Evolutionary conservation across 2,888 invertebrate species (phyloP).

Genomic region (Prostheceraeus crozeri): DNA sequence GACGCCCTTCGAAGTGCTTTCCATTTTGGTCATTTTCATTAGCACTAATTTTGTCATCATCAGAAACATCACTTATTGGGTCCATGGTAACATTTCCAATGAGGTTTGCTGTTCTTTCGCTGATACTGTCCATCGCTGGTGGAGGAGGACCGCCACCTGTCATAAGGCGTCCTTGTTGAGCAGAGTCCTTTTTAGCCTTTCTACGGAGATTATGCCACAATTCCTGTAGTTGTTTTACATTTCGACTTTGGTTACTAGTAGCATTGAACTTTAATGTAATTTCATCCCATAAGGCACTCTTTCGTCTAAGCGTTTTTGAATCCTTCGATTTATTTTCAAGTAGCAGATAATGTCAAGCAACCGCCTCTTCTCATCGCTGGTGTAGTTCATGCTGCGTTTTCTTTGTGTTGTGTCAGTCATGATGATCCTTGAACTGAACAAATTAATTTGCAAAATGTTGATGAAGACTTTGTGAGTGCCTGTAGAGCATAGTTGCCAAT

Average conservation of each 20-base stretch:
- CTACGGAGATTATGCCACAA: slow-evolving; percentile 4
- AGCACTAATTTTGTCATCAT: slow-evolving; percentile 11
- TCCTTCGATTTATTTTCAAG: slow-evolving; percentile 25
- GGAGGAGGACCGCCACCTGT: slow-evolving; percentile 22
- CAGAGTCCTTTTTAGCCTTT: neutral
- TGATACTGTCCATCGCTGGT: slow-evolving; percentile 6
- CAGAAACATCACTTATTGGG: slow-evolving; percentile 9
- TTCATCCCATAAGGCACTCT: slow-evolving; percentile 7
- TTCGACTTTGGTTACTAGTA: neutral
- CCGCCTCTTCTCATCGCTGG: too few species aligned
- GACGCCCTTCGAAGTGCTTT: too few species aligned
- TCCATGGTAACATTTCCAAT: slow-evolving; percentile 18
- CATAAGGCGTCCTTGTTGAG: neutral
- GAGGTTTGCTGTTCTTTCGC: slow-evolving; percentile 14
- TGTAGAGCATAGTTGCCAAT: slow-evolving; percentile 17
- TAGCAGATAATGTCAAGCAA: too few species aligned
- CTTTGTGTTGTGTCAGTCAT: too few species aligned
- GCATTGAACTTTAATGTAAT: neutral
- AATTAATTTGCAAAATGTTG: slow-evolving; percentile 9
- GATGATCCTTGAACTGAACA: too few species aligned
- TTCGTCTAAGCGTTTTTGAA: slow-evolving; percentile 12
- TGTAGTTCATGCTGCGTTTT: too few species aligned
- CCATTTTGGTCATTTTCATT: slow-evolving; percentile 24
- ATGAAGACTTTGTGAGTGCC: slow-evolving; percentile 1
- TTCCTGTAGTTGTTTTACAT: neutral